Evolutionary conservation across 1,140 invertebrate genomes (phyloP), one percentile per base, ranked within the genome.

Genomic region (Drosophila watanabei): DNA sequence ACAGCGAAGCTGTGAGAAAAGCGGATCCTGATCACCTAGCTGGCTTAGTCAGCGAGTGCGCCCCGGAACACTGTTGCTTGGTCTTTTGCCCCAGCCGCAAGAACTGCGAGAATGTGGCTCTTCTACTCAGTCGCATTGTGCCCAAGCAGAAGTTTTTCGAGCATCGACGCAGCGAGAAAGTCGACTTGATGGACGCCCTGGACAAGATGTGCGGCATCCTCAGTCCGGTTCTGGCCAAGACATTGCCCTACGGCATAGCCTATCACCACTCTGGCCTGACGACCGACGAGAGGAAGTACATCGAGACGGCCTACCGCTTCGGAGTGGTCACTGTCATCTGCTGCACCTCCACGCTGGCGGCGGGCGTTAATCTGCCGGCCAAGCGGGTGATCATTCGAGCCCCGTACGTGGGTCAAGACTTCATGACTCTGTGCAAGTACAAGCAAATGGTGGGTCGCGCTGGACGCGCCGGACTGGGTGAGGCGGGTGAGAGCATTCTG

Each of bases 351-450:
- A 99, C 98, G 14, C 94, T 99, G 73, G 98, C 98, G 41, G 98
- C 98, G 48, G 98, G 98, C 13, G 98, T 99, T 6, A 99, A 99
- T 95, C 95, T 99, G 66, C 98, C 98, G 20, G 98, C 98, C 1
- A 96, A 96, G 94, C 95, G 98, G 86, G 98, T 99, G 0, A 97
- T 99, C 70, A 94, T 99, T 72, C 94, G 98, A 75, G 96, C 96
- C 66, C 91, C 91, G 4, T 92, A 90, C 48, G 91, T 92, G 45
- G 98, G 97, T 5, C 94, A 94, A 48, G 94, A 96, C 11, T 97
- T 98, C 91, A 94, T 99, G 43, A 96, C 95, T 54, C 94, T 97
- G 16, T 96, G 95, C 79, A 95, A 96, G 81, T 99, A 99, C 91
- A 97, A 98, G 86, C 98, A 99, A 95, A 99, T 99, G 98, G 95